Base-by-base conservation (phyloP, 1,140 invertebrate species). In the Portunus trituberculatus region DNA sequence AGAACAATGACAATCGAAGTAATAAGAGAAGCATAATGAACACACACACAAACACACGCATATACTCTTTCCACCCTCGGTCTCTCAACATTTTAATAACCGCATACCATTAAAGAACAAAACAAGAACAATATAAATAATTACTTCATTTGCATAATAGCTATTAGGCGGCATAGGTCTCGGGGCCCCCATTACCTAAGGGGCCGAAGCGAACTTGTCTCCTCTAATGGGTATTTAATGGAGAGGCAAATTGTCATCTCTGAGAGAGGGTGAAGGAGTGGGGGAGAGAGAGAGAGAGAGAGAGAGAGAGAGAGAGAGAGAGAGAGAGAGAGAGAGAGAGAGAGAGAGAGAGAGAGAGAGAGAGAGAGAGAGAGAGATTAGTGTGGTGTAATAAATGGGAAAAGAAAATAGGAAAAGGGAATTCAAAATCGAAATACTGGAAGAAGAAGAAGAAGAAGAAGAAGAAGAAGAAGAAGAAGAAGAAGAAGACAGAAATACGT, bases 41-140 rank as follows among this genome's bases (percentile, higher is more conserved):
- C 84, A 87, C 84, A 87, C 84, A 87, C 84, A 87, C 84, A 87
- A 2, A 87, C 84, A 87, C 84, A 87, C 84, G 14, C 84, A 39
- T 31, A 39, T 25, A 87, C 84, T 32, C 84, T 16, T 46, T 32
- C 10, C 83, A 8, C 83, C 31, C 83, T 12, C 83, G 4, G 28
- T 31, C 31, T 31, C 84, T n/a, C 25, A 76, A 76, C 25, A 7
- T 76, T 76, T 76, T 76, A 12, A 76, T 76, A 76, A n/a, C 67
- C n/a, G 8, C n/a, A 16, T 6, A 28, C n/a, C 84, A 87, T 32
- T 16, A 46, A 87, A n/a, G 39, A 87, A 32, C 28, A 12, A 12
- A 32, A 16, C 31, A 87, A 87, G 39, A 46, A 46, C 84, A 87
- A 39, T 87, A 87, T 87, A 87, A 87, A 20, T 87, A 87, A 87